Percentiles rank a stretch among this genome's conserved stretches.
Conservation (phyloP, 1,140 invertebrate genomes). For the Theocolax elegans region DNA sequence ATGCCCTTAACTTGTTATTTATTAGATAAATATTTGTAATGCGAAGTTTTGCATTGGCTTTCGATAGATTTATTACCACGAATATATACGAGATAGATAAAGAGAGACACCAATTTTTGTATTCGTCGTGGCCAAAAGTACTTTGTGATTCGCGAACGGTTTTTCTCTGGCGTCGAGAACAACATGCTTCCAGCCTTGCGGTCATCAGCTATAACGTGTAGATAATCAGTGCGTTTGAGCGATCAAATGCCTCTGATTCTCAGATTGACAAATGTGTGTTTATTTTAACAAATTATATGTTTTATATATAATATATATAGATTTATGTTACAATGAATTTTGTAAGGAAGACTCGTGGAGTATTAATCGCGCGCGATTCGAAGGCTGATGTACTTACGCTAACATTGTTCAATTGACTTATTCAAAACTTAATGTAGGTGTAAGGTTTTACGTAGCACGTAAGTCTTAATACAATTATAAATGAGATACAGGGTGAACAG, state of each 20-base stretch:
- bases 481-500: conserved; percentile 49
- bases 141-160: conserved; percentile 36
- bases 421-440: conserved; percentile 26
- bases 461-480: conserved; percentile 18
- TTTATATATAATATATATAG: conserved; percentile 41
- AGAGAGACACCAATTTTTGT: too few species aligned
- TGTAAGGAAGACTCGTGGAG: neutral
- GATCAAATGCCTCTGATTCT: conserved; percentile 53
- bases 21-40: too few species aligned
- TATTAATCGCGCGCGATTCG: conserved; percentile 11
- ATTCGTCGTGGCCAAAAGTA: conserved; percentile 57
- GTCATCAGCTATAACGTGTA: conserved; percentile 9
- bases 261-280: conserved; percentile 37
- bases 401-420: conserved; percentile 20
- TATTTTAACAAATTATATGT: conserved; percentile 30
- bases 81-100: too few species aligned
- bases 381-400: conserved; percentile 31
- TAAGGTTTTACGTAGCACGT: conserved; percentile 15
- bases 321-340: conserved; percentile 12
- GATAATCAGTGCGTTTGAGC: conserved; percentile 53
- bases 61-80: too few species aligned
- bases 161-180: conserved; percentile 58
- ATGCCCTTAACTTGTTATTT: too few species aligned
- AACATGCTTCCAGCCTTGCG: conserved; percentile 56
- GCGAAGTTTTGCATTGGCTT: too few species aligned